A percentile compares a stretch with the other conserved stretches of the same genome.
phyloP scores from a whole-genome alignment of 2,888 invertebrate genomes.

The Scaptomyza caliginosa region DNA sequence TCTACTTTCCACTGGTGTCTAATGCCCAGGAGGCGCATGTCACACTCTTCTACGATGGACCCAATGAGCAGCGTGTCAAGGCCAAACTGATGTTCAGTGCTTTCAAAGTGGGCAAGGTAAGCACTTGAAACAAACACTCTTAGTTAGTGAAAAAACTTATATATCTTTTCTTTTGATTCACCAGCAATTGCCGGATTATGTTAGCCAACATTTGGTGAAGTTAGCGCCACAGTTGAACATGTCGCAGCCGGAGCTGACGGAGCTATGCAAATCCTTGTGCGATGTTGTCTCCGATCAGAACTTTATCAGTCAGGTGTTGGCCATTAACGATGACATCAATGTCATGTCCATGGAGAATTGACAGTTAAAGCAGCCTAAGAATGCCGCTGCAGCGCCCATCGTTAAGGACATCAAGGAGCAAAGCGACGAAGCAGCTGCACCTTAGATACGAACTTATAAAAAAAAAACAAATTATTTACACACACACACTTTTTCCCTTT shows the following conservation, averaged over 20 bases:
- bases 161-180: not conserved
- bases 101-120: constrained; percentile 86
- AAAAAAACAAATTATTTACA: not conserved
- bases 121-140: not conserved
- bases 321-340: constrained; percentile 92
- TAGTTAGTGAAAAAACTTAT: not conserved
- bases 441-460: constrained; percentile 49
- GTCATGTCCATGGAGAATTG: constrained; percentile 90
- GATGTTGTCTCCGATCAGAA: constrained; percentile 88
- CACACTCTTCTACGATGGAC: constrained; percentile 90
- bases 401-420: constrained; percentile 18
- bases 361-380: constrained; percentile 83
- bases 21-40: constrained; percentile 87
- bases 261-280: constrained; percentile 88
- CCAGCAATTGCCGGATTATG: constrained; percentile 86
- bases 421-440: constrained; percentile 57
- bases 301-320: constrained; percentile 90
- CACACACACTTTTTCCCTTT: constrained; percentile 15
- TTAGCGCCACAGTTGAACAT: constrained; percentile 91
- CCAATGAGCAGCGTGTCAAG: constrained; percentile 87
- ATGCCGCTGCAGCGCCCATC: constrained; percentile 51
- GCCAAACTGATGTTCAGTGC: constrained; percentile 90
- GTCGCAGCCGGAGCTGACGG: constrained; percentile 87
- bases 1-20: constrained; percentile 92
- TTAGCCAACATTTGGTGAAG: constrained; percentile 87